These are phyloP conservation scores for Pagetopsis macropterus DNA, from an alignment of 2,797 vertebrate genomes.

Conservation along the genomic window DNA sequence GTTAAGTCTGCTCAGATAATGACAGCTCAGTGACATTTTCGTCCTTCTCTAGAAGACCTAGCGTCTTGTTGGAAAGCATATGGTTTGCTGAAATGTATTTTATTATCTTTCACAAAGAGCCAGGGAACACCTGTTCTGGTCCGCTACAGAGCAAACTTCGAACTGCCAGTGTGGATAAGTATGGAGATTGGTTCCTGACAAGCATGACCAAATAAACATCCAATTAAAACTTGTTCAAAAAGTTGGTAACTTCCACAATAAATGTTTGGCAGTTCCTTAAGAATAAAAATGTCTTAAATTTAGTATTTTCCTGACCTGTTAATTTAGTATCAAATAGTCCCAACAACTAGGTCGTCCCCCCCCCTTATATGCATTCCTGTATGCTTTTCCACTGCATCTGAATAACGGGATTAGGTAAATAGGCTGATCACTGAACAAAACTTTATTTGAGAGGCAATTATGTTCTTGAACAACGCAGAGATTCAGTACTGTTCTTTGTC, in stretches of 20 bases:
- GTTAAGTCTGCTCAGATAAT: conserved; percentile 31
- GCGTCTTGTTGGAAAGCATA: not conserved
- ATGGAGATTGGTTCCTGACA: conserved; percentile 12
- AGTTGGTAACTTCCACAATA: not conserved
- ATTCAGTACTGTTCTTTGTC: not conserved
- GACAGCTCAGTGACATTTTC: conserved; percentile 5
- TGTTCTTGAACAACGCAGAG: not conserved
- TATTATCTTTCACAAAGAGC: not conserved
- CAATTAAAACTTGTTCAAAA: not conserved
- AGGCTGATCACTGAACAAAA: not conserved
- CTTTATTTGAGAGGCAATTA: not conserved
- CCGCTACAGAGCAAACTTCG: not conserved
- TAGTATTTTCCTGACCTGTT: too few relatives aligned
- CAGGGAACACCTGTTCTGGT: conserved; percentile 4
- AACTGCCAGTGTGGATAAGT: not conserved
- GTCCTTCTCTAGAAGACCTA: not conserved
- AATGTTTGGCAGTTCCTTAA: not conserved
- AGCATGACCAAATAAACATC: not conserved
- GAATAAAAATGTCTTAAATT: too few relatives aligned
- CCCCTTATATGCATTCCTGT: not conserved
- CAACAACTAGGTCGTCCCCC: not conserved
- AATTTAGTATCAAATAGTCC: not conserved
- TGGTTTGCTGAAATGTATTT: not conserved
- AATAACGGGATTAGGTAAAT: not conserved
- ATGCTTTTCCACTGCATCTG: not conserved